These are phyloP conservation scores for Creontiades dilutus DNA, from an alignment of 2,888 invertebrate species.

Conservation along the genomic window DNA sequence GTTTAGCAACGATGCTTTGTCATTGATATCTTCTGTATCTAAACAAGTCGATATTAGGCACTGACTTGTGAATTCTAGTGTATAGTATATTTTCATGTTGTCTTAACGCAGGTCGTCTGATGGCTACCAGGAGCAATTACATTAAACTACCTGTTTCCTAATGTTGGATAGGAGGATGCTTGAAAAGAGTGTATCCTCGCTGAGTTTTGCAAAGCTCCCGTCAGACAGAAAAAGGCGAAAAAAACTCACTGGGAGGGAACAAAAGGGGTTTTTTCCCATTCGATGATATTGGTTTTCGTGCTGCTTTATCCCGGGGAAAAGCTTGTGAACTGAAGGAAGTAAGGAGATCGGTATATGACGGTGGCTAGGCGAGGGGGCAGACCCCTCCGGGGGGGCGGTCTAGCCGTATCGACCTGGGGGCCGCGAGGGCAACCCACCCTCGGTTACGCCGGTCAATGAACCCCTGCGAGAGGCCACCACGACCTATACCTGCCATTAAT, in stretches of 20 bases:
- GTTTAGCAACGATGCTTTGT: too few species aligned
- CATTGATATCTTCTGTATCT: too few species aligned
- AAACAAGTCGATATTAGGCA: too few species aligned
- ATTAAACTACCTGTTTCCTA: background rate
- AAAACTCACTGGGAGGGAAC: background rate
- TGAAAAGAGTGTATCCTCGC: background rate
- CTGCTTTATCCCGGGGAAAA: background rate
- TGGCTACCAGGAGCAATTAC: background rate
- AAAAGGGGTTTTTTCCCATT: background rate
- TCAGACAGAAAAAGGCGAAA: background rate
- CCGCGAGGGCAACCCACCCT: conserved; percentile 15
- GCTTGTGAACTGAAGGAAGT: conserved; percentile 30
- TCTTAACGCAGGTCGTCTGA: too few species aligned
- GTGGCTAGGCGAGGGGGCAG: background rate
- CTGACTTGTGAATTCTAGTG: too few species aligned
- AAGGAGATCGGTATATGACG: conserved; percentile 24
- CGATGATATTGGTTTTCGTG: conserved; percentile 22
- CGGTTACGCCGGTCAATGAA: conserved; percentile 28
- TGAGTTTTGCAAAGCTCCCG: background rate
- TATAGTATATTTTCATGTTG: too few species aligned
- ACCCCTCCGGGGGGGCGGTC: background rate
- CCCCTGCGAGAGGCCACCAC: background rate
- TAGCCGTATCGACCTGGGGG: conserved; percentile 20
- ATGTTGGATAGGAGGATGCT: background rate
- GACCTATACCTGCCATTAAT: conserved; percentile 27